Base-by-base conservation (phyloP, 1,140 invertebrate species). In the Pseudomyrmex concolor region DNA sequence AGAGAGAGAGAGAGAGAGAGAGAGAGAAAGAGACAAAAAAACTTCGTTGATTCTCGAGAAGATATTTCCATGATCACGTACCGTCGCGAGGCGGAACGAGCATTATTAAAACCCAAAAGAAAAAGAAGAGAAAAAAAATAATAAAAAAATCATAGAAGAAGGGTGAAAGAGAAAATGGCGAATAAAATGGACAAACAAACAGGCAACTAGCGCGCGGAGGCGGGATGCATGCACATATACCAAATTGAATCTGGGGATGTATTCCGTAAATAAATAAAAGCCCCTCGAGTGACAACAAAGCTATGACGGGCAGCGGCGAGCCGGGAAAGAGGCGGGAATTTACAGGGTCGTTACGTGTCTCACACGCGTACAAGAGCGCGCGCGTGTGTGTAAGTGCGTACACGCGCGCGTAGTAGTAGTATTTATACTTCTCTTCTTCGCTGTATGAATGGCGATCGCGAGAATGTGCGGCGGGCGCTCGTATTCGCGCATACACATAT, bases 221-320 rank as follows among this genome's bases (percentile, higher is more conserved):
- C 60, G 62, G 68, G 51, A 73, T 67, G 54, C 60, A 73, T 67
- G 54, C 60, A 66, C 71, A 59, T 22, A 57, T 63, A 78, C 82
- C 70, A 91, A 91, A 92, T 91, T 87, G 84, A 92, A 91, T 92
- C 77, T 85, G 82, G 71, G 77, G 89, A 85, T 89, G 85, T 90
- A 92, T 92, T 91, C 85, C 90, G 87, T 91, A 91, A 92, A 92
- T 92, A 92, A 92, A 91, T 91, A 92, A 91, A 91, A 89, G 83
- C 66, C 84, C 83, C 63, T 81, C 68, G 81, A 83, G 71, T 76
- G 64, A 70, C 54, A 64, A 72, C 60, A 51, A 67, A 68, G 59
- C 76, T 78, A 55, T 51, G 64, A 57, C 19, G 77, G 67, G 62
- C 19, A 10, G 70, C 50, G 25, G 15, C 34, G 22, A 2, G 3